Conservation (phyloP, 2,888 invertebrate species). For the Fabriciana adippe region DNA sequence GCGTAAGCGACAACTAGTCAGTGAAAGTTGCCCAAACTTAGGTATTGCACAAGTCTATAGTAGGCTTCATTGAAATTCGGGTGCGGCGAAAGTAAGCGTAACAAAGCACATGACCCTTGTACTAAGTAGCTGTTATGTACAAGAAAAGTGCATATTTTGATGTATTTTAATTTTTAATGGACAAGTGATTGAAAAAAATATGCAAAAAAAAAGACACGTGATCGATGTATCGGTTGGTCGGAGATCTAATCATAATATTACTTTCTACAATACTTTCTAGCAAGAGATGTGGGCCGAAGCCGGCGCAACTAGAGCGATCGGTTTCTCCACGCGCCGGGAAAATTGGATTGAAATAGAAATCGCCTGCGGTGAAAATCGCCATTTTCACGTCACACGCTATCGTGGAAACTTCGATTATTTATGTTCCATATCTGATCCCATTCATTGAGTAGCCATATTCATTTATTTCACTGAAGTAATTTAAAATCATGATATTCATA, state of each 20-base stretch:
- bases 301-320: slow-evolving; percentile 79
- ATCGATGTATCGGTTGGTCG: slow-evolving; percentile 70
- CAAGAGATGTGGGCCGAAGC: slow-evolving; percentile 79
- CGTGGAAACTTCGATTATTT: slow-evolving; percentile 55
- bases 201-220: slow-evolving; percentile 68
- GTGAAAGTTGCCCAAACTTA: slow-evolving; percentile 80
- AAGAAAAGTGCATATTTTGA: slow-evolving; percentile 6
- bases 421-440: slow-evolving; percentile 18
- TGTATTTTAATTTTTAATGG: slow-evolving; percentile 7
- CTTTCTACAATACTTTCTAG: slow-evolving; percentile 82
- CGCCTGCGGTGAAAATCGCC: slow-evolving; percentile 72
- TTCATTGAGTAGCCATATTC: slow-evolving; percentile 6
- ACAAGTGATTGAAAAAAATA: slow-evolving; percentile 50
- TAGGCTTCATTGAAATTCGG: slow-evolving; percentile 76
- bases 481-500: background rate
- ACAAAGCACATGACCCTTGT: slow-evolving; percentile 42
- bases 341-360: slow-evolving; percentile 82
- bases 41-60: slow-evolving; percentile 77
- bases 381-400: slow-evolving; percentile 74
- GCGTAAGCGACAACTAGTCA: slow-evolving; percentile 66
- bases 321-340: slow-evolving; percentile 79
- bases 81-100: slow-evolving; percentile 74
- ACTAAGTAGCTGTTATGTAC: slow-evolving; percentile 23
- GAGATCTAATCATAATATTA: slow-evolving; percentile 74
- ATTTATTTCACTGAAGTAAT: background rate